phyloP scores from a whole-genome alignment of 1,140 invertebrate species.

The Rhagoletis pomonella region DNA sequence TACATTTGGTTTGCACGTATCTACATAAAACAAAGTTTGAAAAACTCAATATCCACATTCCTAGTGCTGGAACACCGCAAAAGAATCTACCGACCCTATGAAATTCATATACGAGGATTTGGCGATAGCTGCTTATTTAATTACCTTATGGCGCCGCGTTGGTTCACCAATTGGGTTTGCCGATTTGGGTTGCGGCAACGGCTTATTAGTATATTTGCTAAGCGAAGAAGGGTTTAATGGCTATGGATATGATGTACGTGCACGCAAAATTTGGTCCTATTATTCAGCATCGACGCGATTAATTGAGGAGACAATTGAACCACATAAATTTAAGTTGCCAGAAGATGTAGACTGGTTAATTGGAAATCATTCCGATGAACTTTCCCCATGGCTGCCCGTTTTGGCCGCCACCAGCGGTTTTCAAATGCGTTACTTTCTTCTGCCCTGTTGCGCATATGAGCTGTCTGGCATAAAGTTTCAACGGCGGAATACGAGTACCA shows the following conservation, averaged over 20 bases:
- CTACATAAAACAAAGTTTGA: background rate
- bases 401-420: constrained; percentile 85
- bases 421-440: constrained; percentile 87
- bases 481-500: constrained; percentile 79
- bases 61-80: constrained; percentile 79
- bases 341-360: constrained; percentile 94
- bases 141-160: constrained; percentile 83
- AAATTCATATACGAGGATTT: constrained; percentile 99
- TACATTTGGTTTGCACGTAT: no score
- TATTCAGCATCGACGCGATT: constrained; percentile 77
- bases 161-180: constrained; percentile 81
- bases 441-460: constrained; percentile 96
- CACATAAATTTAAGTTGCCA: constrained; percentile 82
- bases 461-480: constrained; percentile 91
- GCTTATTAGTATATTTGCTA: constrained; percentile 92
- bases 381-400: constrained; percentile 98
- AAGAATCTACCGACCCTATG: constrained; percentile 91
- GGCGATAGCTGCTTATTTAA: constrained; percentile 93
- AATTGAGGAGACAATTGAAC: constrained; percentile 81
- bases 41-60: background rate
- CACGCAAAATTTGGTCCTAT: constrained; percentile 92
- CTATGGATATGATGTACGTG: constrained; percentile 91
- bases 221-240: constrained; percentile 89
- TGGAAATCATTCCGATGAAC: constrained; percentile 98
- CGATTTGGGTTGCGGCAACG: constrained; percentile 98